phyloP scores from a whole-genome alignment of 2,888 invertebrate species.

The Orthonevra nobilis region DNA sequence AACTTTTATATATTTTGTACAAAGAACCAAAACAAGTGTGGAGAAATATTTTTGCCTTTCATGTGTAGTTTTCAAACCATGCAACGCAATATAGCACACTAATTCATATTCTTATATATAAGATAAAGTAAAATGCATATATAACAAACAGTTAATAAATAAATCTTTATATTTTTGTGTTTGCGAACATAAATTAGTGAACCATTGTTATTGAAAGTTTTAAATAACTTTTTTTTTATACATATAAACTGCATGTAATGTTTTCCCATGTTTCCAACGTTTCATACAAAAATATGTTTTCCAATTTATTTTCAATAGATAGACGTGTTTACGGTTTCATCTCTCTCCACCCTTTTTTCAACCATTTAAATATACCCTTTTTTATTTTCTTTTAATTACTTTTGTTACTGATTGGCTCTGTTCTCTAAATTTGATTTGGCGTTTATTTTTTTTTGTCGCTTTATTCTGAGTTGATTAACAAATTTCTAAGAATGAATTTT shows the following conservation, averaged over 20 bases:
- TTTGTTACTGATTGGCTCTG: slow-evolving; percentile 60
- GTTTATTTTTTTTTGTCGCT: slow-evolving; percentile 45
- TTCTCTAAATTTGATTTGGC: slow-evolving; percentile 44
- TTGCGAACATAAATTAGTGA: slow-evolving; percentile 59
- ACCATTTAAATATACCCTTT: slow-evolving; percentile 40
- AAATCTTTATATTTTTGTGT: no score
- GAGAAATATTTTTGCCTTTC: neutral
- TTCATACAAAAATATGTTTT: slow-evolving; percentile 63
- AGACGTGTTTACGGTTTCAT: slow-evolving; percentile 26
- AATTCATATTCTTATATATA: neutral
- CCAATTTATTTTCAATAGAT: slow-evolving; percentile 35
- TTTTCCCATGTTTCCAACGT: slow-evolving; percentile 16
- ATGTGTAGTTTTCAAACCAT: no score
- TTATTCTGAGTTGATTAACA: slow-evolving; percentile 20
- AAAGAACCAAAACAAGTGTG: slow-evolving; percentile 10
- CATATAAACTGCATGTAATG: slow-evolving; percentile 12
- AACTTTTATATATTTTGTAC: slow-evolving; percentile 24
- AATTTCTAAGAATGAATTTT: slow-evolving; percentile 21
- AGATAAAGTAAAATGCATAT: no score
- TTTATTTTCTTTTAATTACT: slow-evolving; percentile 22
- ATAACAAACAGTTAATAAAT: no score
- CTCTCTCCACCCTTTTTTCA: slow-evolving; percentile 8
- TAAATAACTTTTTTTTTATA: neutral
- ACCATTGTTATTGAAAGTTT: slow-evolving; percentile 11
- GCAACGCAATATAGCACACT: no score